Evolutionary conservation across 2,888 invertebrate species (phyloP), one percentile per base, ranked within the genome.

Genomic region (Busseola fusca): DNA sequence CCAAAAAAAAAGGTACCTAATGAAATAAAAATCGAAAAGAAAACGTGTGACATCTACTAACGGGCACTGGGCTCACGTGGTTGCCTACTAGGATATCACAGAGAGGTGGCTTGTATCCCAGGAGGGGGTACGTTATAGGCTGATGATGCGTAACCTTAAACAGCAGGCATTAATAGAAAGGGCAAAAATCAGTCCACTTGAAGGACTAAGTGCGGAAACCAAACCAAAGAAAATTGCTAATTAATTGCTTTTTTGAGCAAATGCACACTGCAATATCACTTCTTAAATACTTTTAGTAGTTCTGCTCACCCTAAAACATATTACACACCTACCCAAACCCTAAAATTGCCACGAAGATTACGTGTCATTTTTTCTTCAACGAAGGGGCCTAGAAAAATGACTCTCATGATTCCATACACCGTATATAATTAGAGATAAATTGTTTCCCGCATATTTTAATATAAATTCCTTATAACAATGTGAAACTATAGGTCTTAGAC

Each of bases 341-440:
- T 52, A 64, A 57, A 56, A 37, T 64, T 62, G 37, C 45, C 64
- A 58, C 34, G 56, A 59, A 52, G 37, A 73, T 81, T 72, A 81
- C 75, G 42, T 74, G 74, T 76, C 75, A 69, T 66, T 64, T 77
- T 77, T 63, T 34, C 62, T 60, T 64, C 59, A 66, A 45, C 57
- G 56, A 64, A 78, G 72, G 83, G 78, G 69, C 52, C 37, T 64
- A 72, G 54, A 80, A 78, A 79, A 83, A 84, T 81, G 58, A 74
- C 48, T 74, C 73, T 74, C 75, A 81, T 79, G 70, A 76, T 73
- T 72, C 60, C 66, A 64, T 68, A 59, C 69, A 81, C 81, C 84
- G 72, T 83, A 64, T 72, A 77, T 83, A 84, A 84, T 84, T 76
- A 78, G 69, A 83, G 83, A 85, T 85, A 83, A 82, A 85, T 83